Percentiles rank a stretch among this genome's conserved stretches.
These are phyloP conservation scores for Pheosia gnoma DNA, from an alignment of 2,888 invertebrate genomes.

Conservation along the genomic window DNA sequence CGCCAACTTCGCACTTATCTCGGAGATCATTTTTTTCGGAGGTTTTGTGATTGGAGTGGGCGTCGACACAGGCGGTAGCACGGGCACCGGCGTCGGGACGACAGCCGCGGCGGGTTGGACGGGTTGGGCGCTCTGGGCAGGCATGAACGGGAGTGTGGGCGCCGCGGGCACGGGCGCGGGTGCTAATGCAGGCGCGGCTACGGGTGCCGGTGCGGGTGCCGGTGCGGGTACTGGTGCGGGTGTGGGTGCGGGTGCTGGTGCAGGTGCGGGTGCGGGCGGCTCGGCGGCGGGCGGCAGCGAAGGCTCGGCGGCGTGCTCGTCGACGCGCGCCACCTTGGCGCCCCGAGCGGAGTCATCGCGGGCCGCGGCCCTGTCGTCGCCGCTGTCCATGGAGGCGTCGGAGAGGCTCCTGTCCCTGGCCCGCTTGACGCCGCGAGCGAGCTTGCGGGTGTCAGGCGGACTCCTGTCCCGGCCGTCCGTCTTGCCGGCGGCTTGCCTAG, in stretches of 20 bases:
- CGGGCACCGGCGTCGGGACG: conserved; percentile 18
- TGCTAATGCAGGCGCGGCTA: conserved; percentile 11
- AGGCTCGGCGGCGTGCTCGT: conserved; percentile 36
- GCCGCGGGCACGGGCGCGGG: conserved; percentile 9
- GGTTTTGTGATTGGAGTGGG: conserved; percentile 71
- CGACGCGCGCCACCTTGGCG: conserved; percentile 57
- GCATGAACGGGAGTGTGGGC: conserved; percentile 13
- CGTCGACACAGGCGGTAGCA: conserved; percentile 23
- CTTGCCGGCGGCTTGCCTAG: conserved; percentile 80
- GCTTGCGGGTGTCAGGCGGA: conserved; percentile 81
- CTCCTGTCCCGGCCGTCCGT: conserved; percentile 52
- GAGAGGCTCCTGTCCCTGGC: conserved; percentile 86
- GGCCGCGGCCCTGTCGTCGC: conserved; percentile 80
- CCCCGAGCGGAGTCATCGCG: conserved; percentile 60
- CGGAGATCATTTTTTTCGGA: conserved; percentile 76
- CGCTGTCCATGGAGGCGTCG: conserved; percentile 86
- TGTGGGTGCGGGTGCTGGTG: conserved; percentile 17
- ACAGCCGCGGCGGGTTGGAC: conserved; percentile 21
- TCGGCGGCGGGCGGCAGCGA: conserved; percentile 21
- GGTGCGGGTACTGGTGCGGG: conserved; percentile 25
- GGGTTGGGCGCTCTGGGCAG: conserved; percentile 6
- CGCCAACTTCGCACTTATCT: conserved; percentile 71
- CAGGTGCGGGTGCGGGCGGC: conserved; percentile 1
- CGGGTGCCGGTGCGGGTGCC: conserved; percentile 11
- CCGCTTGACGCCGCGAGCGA: conserved; percentile 86